Conservation (phyloP, 1,140 invertebrate genomes). For the Melanaphis sacchari region DNA sequence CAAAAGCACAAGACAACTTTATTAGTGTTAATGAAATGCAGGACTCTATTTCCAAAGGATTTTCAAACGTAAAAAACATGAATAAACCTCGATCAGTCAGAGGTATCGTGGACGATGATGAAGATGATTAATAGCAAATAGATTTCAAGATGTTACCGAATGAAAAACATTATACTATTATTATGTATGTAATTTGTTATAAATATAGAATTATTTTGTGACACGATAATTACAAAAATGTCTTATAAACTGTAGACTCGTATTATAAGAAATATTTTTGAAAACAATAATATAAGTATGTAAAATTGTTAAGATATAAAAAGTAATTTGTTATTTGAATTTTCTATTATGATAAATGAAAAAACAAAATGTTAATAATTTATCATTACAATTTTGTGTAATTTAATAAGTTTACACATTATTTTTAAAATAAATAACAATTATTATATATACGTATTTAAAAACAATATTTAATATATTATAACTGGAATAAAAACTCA, state of each 20-base stretch:
- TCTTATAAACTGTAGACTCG: not conserved
- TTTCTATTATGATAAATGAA: not conserved
- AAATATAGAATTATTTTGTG: not conserved
- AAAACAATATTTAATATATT: not conserved
- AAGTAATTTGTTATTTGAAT: too few species aligned
- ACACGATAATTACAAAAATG: not conserved
- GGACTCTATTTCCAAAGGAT: slow-evolving; percentile 42
- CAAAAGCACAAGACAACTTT: not conserved
- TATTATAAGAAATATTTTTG: not conserved
- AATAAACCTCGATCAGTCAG: not conserved
- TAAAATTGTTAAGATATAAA: not conserved
- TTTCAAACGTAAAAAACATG: not conserved
- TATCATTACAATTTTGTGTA: not conserved
- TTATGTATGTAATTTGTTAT: not conserved
- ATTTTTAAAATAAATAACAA: not conserved
- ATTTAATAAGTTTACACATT: not conserved
- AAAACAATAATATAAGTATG: not conserved
- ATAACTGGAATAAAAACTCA: not conserved
- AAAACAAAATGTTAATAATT: not conserved
- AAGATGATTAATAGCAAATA: not conserved
- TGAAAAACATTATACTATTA: not conserved
- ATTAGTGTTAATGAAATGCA: slow-evolving; percentile 41
- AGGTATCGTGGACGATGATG: not conserved
- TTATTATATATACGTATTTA: not conserved
- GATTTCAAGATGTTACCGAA: not conserved